Conservation (phyloP, 2,797 vertebrate genomes). For the Chelon auratus region DNA sequence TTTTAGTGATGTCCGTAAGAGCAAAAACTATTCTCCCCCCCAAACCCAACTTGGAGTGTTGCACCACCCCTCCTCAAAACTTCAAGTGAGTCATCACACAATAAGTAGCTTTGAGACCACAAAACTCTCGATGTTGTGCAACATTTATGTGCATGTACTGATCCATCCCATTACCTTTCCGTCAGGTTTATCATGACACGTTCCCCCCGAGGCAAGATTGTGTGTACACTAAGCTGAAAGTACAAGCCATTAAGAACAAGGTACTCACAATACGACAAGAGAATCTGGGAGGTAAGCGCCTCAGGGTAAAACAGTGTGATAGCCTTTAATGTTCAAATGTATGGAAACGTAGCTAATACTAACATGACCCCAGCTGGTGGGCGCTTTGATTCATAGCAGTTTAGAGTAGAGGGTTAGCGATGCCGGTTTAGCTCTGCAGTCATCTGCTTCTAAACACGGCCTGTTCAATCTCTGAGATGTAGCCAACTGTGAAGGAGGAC, state of each 20-base stretch:
- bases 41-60: conserved; percentile 17
- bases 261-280: conserved; percentile 26
- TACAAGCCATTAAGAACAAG: conserved; percentile 41
- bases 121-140: conserved; percentile 23
- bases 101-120: conserved; percentile 23
- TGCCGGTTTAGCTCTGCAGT: conserved; percentile 40
- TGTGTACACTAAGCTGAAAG: conserved; percentile 43
- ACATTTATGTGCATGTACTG: conserved; percentile 50
- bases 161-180: conserved; percentile 52
- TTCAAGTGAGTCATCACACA: conserved; percentile 26
- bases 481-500: conserved; percentile 38
- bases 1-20: conserved; percentile 25
- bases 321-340: conserved; percentile 48
- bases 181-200: conserved; percentile 43
- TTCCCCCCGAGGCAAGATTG: conserved; percentile 31
- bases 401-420: conserved; percentile 35
- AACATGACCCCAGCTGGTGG: conserved; percentile 25
- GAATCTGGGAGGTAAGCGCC: conserved; percentile 20
- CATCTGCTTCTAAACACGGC: conserved; percentile 37
- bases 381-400: conserved; percentile 36
- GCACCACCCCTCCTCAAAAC: background rate
- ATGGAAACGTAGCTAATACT: conserved; percentile 32
- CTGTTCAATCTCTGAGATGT: conserved; percentile 30
- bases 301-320: conserved; percentile 33
- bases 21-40: conserved; percentile 7